Conservation (phyloP, 2,113 vertebrate species). For the Crotalus tigris region DNA sequence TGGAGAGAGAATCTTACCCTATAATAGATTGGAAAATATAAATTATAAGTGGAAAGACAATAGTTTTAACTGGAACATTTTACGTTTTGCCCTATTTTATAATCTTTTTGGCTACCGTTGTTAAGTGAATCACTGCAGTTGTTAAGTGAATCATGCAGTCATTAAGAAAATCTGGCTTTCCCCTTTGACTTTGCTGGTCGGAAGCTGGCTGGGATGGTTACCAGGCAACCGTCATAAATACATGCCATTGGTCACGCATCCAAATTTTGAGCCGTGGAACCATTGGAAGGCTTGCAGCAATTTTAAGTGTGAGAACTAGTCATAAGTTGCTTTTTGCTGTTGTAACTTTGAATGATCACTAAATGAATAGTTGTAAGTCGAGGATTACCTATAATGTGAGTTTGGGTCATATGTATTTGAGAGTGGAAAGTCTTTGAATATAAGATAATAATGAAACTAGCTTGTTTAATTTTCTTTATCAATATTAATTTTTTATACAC, state of each 20-base stretch:
- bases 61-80: constrained; percentile 42
- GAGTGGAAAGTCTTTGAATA: neutral
- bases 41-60: constrained; percentile 30
- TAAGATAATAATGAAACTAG: neutral
- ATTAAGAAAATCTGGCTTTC: neutral
- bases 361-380: neutral
- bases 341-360: neutral
- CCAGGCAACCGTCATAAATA: neutral
- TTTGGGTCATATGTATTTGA: neutral
- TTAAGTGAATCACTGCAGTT: neutral
- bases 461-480: neutral
- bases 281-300: neutral
- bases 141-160: neutral
- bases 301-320: neutral
- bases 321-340: neutral
- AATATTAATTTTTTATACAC: neutral
- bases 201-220: neutral
- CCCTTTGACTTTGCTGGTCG: neutral
- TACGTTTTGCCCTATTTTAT: neutral
- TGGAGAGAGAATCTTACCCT: constrained; percentile 50
- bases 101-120: neutral
- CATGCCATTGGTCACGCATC: neutral
- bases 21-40: constrained; percentile 49
- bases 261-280: neutral
- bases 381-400: neutral